A percentile compares a stretch with the other conserved stretches of the same genome.
These are phyloP conservation scores for Goniozus legneri DNA, from an alignment of 1,140 invertebrate species.

Conservation along the genomic window DNA sequence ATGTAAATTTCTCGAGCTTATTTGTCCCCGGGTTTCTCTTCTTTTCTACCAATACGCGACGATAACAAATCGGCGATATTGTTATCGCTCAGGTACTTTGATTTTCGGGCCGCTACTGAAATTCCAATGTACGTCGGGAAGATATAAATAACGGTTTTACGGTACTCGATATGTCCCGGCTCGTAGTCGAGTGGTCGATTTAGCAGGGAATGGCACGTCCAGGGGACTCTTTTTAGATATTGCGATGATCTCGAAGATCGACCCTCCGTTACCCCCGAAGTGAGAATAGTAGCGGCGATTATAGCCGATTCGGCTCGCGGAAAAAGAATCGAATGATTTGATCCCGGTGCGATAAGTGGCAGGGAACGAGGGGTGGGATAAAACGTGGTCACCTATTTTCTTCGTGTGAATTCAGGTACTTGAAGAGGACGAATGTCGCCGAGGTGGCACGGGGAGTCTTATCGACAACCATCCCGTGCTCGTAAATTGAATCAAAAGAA, in stretches of 20 bases:
- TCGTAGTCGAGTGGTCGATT: too few species aligned
- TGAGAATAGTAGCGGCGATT: constrained; percentile 23
- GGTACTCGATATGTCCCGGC: too few species aligned
- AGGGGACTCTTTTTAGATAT: too few species aligned
- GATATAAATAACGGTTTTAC: too few species aligned
- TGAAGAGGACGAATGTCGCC: constrained; percentile 22
- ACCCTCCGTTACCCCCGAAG: constrained; percentile 22
- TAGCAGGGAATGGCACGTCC: too few species aligned
- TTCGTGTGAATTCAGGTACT: background rate
- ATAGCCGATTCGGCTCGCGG: constrained; percentile 30
- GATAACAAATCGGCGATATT: too few species aligned
- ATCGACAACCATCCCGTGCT: constrained; percentile 42
- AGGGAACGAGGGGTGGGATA: background rate
- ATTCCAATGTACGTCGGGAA: too few species aligned
- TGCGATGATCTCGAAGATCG: too few species aligned
- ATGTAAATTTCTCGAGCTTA: constrained; percentile 34
- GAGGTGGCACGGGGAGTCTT: constrained; percentile 27
- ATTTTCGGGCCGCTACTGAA: too few species aligned
- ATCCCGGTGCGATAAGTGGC: constrained; percentile 36
- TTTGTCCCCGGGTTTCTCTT: too few species aligned
- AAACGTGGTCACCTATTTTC: constrained; percentile 20
- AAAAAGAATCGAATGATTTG: constrained; percentile 41
- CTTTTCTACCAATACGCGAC: too few species aligned
- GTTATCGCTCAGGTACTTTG: too few species aligned
- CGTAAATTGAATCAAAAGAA: constrained; percentile 52